Percentiles rank a stretch among this genome's conserved stretches.
Conservation (phyloP, 1,140 invertebrate species). For the Drosophila mayri region DNA sequence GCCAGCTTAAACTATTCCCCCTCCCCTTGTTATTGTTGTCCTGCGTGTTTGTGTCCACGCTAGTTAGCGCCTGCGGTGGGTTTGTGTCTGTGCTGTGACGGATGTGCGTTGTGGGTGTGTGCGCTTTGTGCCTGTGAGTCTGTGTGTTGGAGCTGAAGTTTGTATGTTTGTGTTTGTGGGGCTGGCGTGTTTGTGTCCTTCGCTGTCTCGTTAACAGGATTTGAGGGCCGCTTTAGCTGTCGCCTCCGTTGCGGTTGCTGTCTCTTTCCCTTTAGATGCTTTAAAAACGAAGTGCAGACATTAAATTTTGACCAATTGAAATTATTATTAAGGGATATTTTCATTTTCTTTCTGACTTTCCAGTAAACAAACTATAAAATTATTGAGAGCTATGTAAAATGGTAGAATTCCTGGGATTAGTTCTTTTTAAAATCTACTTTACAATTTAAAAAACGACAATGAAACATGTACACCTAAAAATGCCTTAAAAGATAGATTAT, state of each 20-base stretch:
- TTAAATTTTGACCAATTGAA: not conserved
- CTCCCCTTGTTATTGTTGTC: slow-evolving; percentile 15
- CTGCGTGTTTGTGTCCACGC: slow-evolving; percentile 56
- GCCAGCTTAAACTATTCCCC: slow-evolving; percentile 40
- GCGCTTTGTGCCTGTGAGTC: not conserved
- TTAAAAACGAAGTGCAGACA: slow-evolving; percentile 17
- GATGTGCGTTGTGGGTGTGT: slow-evolving; percentile 49
- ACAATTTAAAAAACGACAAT: not conserved
- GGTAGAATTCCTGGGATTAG: not conserved
- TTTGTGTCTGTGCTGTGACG: slow-evolving; percentile 56
- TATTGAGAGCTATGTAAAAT: not conserved
- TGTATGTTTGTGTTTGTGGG: slow-evolving; percentile 44
- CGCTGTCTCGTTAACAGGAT: slow-evolving; percentile 55
- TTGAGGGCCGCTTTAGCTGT: slow-evolving; percentile 39
- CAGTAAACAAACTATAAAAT: no score
- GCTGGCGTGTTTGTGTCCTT: slow-evolving; percentile 68
- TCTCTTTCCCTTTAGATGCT: not conserved
- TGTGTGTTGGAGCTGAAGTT: slow-evolving; percentile 19
- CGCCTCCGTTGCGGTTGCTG: slow-evolving; percentile 19
- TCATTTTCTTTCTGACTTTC: not conserved
- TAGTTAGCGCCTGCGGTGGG: slow-evolving; percentile 58
- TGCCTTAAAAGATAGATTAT: not conserved
- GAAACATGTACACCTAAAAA: no score
- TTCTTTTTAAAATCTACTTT: not conserved
- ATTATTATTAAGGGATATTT: not conserved